A percentile compares a stretch with the other conserved stretches of the same genome.
Evolutionary conservation across 2,797 vertebrate genomes (phyloP).

Genomic region (Nyctalus aviator): DNA sequence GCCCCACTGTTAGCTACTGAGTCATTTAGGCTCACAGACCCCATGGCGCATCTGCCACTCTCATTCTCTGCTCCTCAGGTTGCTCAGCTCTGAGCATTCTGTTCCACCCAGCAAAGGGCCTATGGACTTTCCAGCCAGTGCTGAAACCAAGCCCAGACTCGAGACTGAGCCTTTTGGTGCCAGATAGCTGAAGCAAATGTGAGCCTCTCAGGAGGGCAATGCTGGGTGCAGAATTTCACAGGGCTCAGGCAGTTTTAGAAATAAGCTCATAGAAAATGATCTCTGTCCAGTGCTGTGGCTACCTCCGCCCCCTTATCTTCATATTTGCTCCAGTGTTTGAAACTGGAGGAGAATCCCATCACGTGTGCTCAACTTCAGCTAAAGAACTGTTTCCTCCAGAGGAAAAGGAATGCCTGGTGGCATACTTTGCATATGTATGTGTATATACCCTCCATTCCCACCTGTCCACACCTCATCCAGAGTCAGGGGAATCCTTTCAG

Average conservation of each 20-base stretch:
- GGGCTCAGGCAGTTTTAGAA: not conserved
- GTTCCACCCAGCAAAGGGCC: too few relatives aligned
- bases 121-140: not conserved
- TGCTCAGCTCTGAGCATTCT: not conserved
- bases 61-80: not conserved
- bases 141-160: not conserved
- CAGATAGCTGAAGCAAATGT: not conserved
- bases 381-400: too few relatives aligned
- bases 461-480: not conserved
- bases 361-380: too few relatives aligned
- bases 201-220: not conserved
- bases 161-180: not conserved
- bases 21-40: accelerated
- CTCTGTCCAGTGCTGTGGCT: accelerated
- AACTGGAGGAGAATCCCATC: not conserved
- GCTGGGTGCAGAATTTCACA: accelerated
- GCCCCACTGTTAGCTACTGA: too few relatives aligned
- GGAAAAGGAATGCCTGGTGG: not conserved
- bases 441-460: accelerated
- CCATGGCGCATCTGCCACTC: accelerated
- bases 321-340: too few relatives aligned
- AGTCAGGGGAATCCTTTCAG: not conserved
- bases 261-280: accelerated
- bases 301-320: not conserved
- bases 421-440: accelerated